Evolutionary conservation across 2,888 invertebrate genomes (phyloP), one percentile per base, ranked within the genome.

Genomic region (Nineta flava): DNA sequence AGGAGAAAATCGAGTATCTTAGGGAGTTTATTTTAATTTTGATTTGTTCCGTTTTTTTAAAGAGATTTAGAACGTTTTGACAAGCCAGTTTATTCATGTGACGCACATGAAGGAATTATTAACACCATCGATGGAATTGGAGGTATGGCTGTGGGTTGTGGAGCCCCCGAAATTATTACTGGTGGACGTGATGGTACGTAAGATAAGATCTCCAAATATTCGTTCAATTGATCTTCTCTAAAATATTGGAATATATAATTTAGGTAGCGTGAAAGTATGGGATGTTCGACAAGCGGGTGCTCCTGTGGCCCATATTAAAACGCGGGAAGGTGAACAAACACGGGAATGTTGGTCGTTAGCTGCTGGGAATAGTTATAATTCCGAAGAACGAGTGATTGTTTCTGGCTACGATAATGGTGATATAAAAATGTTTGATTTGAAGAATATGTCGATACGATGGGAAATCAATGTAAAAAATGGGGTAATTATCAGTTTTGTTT

Each of bases 341-440:
- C 72, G 94, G 32, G 96, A 96, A 61, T 96, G 96, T 65, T 96
- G 96, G 96, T 69, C 86, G 0, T 94, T 95, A 0, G 79, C 84
- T 1, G 94, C 96, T 62, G 95, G 94, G 0, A 86, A 95, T 69
- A 85, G 92, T 0, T 90, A 83, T 67, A 91, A 86, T 62, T 79
- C 83, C 44, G 76, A 84, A 26, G 94, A 96, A 58, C 75, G 95
- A 50, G 74, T 86, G 50, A 81, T 96, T 0, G 85, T 82, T 21
- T 88, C 94, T 9, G 96, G 96, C 1, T 96, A 94, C 61, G 95
- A 96, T 61, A 96, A 96, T 65, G 96, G 96, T 0, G 96, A 96
- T 62, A 67, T 96, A 2, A 96, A 95, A 68, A 76, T 96, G 69
- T 95, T 91, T 63, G 94, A 96, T 65, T 70, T 96, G 21, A 76